Base-by-base conservation (phyloP, 2,113 vertebrate species). In the Pedetes capensis region DNA sequence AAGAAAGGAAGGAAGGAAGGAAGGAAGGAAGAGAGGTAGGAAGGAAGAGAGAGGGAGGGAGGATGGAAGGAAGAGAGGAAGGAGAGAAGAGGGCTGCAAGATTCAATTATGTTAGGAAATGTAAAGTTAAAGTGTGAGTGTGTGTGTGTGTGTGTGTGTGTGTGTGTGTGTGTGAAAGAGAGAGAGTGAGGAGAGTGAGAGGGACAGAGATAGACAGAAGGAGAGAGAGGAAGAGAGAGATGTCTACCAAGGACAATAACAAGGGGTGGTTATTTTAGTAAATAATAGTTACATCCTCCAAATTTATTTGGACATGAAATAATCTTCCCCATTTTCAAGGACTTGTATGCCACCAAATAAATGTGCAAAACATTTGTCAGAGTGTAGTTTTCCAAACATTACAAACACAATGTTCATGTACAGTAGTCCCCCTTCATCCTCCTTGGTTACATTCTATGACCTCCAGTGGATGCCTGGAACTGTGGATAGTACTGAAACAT, bases 351-450 rank as follows among this genome's bases (percentile, higher is more conserved):
- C 42, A 42, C 79, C 82, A 72, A 68, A 74, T 29, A 83, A 5
- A 64, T 44, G 68, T 85, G n/a, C 27, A 76, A 90, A 92, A 69
- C 22, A 53, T 80, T 92, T 71, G 39, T 71, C 88, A 44, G 86
- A 74, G 16, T 49, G 71, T 39, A 63, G 37, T 91, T 94, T 87
- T 89, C 1, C 22, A 61, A 59, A 94, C 75, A 49, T 75, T 64
- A 18, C 66, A 93, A 94, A 78, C 29, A 82, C 32, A 37, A 32
- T 82, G 29, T 51, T 75, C 66, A 61, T 4, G 5, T 34, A 79
- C 23, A 18, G 6, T 18, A 68, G 20, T 32, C 29, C 8, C 32
- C 2, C n/a, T 23, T 69, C 59, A 49, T 49, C 8, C 27, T 69
- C 39, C 49, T 13, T 53, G 6, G 39, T 32, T 23, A 23, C 20